These are phyloP conservation scores for Ophion obscuratus DNA, from an alignment of 2,888 invertebrate species.

Conservation along the genomic window DNA sequence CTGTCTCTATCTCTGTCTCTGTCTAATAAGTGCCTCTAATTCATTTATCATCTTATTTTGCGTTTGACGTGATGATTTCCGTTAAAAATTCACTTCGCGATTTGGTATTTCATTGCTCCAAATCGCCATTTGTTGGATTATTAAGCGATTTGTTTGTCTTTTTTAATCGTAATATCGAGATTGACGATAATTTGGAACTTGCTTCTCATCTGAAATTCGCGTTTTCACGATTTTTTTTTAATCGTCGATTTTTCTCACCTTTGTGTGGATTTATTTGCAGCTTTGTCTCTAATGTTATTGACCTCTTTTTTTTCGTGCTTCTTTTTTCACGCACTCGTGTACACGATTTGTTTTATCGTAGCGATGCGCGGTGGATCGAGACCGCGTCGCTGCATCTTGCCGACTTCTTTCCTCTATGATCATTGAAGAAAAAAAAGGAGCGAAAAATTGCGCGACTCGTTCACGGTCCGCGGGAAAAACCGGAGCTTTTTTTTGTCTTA, in stretches of 20 bases:
- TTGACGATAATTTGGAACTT: not conserved
- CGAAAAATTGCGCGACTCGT: slow-evolving; percentile 34
- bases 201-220: not conserved
- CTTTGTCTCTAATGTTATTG: not conserved
- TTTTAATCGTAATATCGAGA: not conserved
- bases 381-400: slow-evolving; percentile 44
- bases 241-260: not conserved
- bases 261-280: slow-evolving; percentile 9
- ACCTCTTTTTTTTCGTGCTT: slow-evolving; percentile 30
- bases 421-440: not conserved
- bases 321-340: slow-evolving; percentile 31
- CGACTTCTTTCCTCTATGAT: not conserved
- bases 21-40: slow-evolving; percentile 62
- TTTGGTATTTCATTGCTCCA: slow-evolving; percentile 24
- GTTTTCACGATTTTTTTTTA: not conserved
- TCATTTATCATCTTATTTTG: slow-evolving; percentile 65
- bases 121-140: not conserved
- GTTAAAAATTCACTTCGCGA: slow-evolving; percentile 14
- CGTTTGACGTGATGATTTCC: slow-evolving; percentile 20
- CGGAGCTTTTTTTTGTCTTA: slow-evolving; percentile 9
- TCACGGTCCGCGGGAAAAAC: slow-evolving; percentile 49
- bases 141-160: not conserved
- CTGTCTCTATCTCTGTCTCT: slow-evolving; percentile 53
- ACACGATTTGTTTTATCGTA: slow-evolving; percentile 19
- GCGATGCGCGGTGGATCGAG: slow-evolving; percentile 44